Conservation (phyloP, 2,113 vertebrate species). For the Poeciliopsis prolifica region DNA sequence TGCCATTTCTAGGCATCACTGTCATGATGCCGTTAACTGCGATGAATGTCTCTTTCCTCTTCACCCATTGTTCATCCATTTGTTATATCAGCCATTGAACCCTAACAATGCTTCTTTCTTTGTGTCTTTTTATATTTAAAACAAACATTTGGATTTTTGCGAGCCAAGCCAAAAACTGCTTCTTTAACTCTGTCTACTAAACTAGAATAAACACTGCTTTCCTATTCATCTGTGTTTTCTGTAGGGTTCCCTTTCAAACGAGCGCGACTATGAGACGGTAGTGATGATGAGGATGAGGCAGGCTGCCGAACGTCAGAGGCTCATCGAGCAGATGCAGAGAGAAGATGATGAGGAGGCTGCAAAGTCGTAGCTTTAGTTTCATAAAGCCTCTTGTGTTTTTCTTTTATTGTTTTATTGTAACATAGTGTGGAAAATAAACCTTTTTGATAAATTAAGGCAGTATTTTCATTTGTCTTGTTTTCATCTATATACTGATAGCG, state of each 20-base stretch:
- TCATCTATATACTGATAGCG: neutral
- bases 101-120: slow-evolving; percentile 34
- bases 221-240: neutral
- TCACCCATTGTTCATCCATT: slow-evolving; percentile 19
- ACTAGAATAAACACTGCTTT: neutral
- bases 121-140: slow-evolving; percentile 20
- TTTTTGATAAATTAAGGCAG: slow-evolving; percentile 18
- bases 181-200: neutral
- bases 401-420: slow-evolving; percentile 25
- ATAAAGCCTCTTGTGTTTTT: slow-evolving; percentile 51
- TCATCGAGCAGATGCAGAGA: slow-evolving; percentile 88
- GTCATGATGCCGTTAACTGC: slow-evolving; percentile 34
- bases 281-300: slow-evolving; percentile 98
- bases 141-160: slow-evolving; percentile 10
- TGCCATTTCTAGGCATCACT: slow-evolving; percentile 40
- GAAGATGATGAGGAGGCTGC: slow-evolving; percentile 83
- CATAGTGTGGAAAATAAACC: slow-evolving; percentile 49
- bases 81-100: slow-evolving; percentile 52
- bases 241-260: slow-evolving; percentile 83
- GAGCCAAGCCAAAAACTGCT: neutral
- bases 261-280: slow-evolving; percentile 93
- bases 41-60: slow-evolving; percentile 22
- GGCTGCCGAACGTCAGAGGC: slow-evolving; percentile 90
- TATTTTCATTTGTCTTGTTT: slow-evolving; percentile 13
- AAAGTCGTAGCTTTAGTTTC: slow-evolving; percentile 74